Base-by-base conservation (phyloP, 2,888 invertebrate species). In the Coenonympha arcania region DNA sequence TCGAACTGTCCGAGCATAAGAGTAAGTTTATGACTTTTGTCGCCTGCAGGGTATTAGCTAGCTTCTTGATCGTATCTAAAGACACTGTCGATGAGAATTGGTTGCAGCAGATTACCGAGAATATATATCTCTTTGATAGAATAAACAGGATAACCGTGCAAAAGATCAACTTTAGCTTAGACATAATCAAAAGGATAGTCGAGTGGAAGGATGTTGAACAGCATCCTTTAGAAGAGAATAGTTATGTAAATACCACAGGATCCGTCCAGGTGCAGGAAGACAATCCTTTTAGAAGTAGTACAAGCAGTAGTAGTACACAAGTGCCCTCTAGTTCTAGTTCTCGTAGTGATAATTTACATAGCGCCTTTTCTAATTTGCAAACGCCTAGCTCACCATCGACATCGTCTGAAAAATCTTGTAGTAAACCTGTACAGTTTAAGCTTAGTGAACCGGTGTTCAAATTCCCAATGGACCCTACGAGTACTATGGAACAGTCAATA, bases 161-260 rank as follows among this genome's bases (percentile, higher is more conserved):
- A 66, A 93, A 93, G 74, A 93, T 95, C 73, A 91, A 93, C 64
- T 95, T 95, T 73, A 93, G 93, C 57, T 81, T 95, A 62, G 95
- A 95, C 70, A 90, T 95, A 37, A 92, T 95, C 43, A 94, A 94
- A 68, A 89, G 94, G 61, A 93, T 95, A 64, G 93, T 95, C 0
- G 95, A 95, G 69, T 95, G 95, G 92, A 95, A 94, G 67, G 95
- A 95, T 76, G 82, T 92, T 20, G 91, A 92, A 69, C 89, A 90
- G 62, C 95, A 95, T 83, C 93, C 94, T 0, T 71, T 94, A 30
- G 94, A 95, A 67, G 94, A 94, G 53, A 88, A 88, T 55, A 87
- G 76, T 59, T 79, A 80, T 56, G 71, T 76, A 36, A 80, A 80
- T 58, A 71, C 80, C 62, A 69, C 68, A 16, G 79, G 68, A n/a